Evolutionary conservation across 1,140 invertebrate genomes (phyloP), one percentile per base, ranked within the genome.

Genomic region (Apis florea): DNA sequence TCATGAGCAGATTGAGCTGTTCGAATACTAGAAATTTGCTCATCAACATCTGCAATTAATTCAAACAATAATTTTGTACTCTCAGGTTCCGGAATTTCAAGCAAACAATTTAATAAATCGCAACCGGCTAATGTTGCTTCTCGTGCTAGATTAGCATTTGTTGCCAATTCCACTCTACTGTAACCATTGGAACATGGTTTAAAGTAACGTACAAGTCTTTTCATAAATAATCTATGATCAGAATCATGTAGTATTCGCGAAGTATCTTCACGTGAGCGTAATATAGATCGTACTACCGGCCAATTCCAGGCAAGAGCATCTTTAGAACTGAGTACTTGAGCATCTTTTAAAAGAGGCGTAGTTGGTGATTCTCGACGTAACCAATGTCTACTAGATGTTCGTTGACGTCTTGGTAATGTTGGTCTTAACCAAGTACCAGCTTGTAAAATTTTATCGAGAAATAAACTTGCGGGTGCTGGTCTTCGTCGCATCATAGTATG

Each of bases 101-200:
- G 89, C 6, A 98, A 93, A 90, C 96, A 97, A 89, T 97, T 96
- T 56, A 98, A 95, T 9, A 98, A 92, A 87, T 97, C 96, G 86
- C 97, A 95, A 17, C 96, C 97, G 79, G 95, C 95, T 54, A 96
- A 91, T 8, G 97, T 96, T 85, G 96, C 95, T 49, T 96, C 95
- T 17, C 95, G 94, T 24, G 94, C 92, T 90, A 94, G 17, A 85
- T 89, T 69, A 81, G 94, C 81, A 89, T 94, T 90, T 91, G 95
- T 94, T 92, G 96, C 93, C 92, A 97, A 88, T 94, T 98, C 94
- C 92, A 98, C 92, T 78, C 94, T 92, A 63, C 95, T 95, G 93
- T 98, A 99, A 72, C 96, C 96, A 91, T 98, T 97, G 73, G 96
- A 97, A 24, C 96, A 97, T 0, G 98, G 98, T 91, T 97, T 97